These are phyloP conservation scores for Dicranocentrus wangi DNA, from an alignment of 2,888 invertebrate species.

Conservation along the genomic window DNA sequence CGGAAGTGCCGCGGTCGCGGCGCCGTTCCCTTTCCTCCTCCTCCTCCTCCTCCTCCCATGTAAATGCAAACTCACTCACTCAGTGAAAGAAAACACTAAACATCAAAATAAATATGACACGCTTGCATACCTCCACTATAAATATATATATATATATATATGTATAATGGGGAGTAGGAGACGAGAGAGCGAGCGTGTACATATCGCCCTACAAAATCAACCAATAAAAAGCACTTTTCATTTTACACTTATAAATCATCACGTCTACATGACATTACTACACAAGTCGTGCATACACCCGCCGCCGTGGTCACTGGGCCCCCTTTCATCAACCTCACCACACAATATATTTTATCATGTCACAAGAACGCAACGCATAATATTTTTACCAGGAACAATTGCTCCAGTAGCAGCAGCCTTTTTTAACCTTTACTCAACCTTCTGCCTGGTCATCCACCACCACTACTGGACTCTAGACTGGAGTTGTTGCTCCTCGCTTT, in stretches of 20 bases:
- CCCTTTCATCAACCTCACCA: too few species aligned
- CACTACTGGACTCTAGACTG: too few species aligned
- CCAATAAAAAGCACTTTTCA: conserved; percentile 17
- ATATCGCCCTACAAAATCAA: background rate
- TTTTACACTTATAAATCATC: conserved; percentile 36
- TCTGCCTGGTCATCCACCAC: too few species aligned
- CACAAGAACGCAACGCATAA: too few species aligned
- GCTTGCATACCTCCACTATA: conserved; percentile 1
- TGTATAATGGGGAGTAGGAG: background rate
- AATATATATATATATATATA: conserved; percentile 11
- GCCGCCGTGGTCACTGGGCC: background rate
- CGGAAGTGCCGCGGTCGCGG: conserved; percentile 17
- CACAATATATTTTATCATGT: too few species aligned
- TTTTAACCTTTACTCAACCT: too few species aligned
- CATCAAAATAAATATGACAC: conserved; percentile 14
- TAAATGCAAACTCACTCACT: too few species aligned
- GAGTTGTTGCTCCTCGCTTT: too few species aligned
- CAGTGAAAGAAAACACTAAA: background rate
- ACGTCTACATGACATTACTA: conserved; percentile 22
- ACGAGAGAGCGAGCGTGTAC: background rate
- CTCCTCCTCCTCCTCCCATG: conserved; percentile 2
- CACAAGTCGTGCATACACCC: background rate
- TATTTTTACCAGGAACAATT: too few species aligned
- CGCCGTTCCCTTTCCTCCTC: conserved; percentile 15
- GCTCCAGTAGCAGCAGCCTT: too few species aligned